Percentiles rank a stretch among this genome's conserved stretches.
Evolutionary conservation across 2,113 vertebrate genomes (phyloP).

Genomic region (Bos javanicus): DNA sequence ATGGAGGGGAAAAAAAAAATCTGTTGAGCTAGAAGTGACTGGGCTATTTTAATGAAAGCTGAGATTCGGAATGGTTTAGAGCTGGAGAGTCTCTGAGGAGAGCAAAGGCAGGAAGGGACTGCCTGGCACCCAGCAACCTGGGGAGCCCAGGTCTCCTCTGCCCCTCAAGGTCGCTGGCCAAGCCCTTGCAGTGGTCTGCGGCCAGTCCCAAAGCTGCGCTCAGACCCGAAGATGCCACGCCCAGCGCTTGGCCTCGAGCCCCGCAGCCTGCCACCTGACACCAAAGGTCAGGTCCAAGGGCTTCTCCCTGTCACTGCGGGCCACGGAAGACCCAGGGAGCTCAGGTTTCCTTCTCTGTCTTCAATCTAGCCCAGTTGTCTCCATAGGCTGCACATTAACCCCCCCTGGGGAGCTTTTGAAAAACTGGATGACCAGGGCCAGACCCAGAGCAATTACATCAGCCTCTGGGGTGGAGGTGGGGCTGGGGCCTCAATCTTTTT

Average conservation of each 20-base stretch:
- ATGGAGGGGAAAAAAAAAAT: slow-evolving; percentile 38
- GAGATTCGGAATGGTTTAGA: not conserved
- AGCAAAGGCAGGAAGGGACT: not conserved
- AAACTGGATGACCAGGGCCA: not conserved
- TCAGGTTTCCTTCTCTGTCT: not conserved
- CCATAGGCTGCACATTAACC: not conserved
- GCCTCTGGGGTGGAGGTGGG: not conserved
- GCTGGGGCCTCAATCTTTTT: not conserved
- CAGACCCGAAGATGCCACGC: not conserved
- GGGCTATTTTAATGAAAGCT: slow-evolving; percentile 51
- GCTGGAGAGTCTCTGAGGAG: not conserved
- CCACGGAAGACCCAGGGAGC: not conserved
- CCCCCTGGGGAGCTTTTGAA: not conserved
- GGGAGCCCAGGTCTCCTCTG: not conserved
- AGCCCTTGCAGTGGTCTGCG: not conserved
- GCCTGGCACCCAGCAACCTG: not conserved
- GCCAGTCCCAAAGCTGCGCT: not conserved
- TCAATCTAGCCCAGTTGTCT: not conserved
- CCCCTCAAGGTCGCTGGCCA: not conserved
- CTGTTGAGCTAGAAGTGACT: slow-evolving; percentile 55
- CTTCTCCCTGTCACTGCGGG: not conserved
- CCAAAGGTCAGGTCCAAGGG: not conserved
- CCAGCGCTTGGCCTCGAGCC: not conserved
- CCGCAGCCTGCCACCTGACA: not conserved
- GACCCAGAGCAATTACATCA: not conserved